These are phyloP conservation scores for Gadus chalcogrammus DNA, from an alignment of 2,113 vertebrate species.

Conservation along the genomic window DNA sequence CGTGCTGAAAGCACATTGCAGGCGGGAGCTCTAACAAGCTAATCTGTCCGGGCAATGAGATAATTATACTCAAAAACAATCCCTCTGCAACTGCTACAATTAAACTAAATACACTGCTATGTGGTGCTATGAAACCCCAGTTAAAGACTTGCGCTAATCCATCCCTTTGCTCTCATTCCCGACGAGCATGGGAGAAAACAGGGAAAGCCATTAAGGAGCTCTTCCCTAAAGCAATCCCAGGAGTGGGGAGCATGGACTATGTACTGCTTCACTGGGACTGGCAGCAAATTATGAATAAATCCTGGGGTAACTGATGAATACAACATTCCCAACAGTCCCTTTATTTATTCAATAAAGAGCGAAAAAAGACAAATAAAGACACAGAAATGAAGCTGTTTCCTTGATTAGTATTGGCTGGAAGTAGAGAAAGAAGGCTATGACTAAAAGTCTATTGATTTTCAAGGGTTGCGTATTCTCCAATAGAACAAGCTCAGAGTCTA, in stretches of 20 bases:
- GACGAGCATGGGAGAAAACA: slow-evolving; percentile 6
- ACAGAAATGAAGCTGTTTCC: slow-evolving; percentile 27
- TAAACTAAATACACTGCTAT: slow-evolving; percentile 49
- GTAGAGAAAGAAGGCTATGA: slow-evolving; percentile 28
- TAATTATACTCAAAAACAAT: slow-evolving; percentile 58
- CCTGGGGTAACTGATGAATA: neutral
- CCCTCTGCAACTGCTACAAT: slow-evolving; percentile 42
- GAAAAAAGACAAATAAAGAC: slow-evolving; percentile 19
- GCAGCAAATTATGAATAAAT: slow-evolving; percentile 7
- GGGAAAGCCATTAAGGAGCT: slow-evolving; percentile 27
- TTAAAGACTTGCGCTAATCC: slow-evolving; percentile 38
- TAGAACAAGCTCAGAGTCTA: slow-evolving; percentile 14
- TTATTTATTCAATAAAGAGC: slow-evolving; percentile 20
- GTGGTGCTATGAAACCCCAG: slow-evolving; percentile 25
- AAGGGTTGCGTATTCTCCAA: slow-evolving; percentile 10
- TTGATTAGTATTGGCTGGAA: slow-evolving; percentile 23
- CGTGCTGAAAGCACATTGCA: slow-evolving; percentile 29
- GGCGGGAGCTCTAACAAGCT: slow-evolving; percentile 42
- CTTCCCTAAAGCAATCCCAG: slow-evolving; percentile 22
- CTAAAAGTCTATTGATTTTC: slow-evolving; percentile 52
- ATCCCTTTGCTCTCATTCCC: neutral
- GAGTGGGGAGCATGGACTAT: slow-evolving; percentile 13
- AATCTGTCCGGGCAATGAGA: slow-evolving; percentile 58
- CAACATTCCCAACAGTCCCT: slow-evolving; percentile 4
- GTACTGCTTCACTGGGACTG: slow-evolving; percentile 16